Percentiles rank a stretch among this genome's conserved stretches.
phyloP scores from a whole-genome alignment of 1,140 invertebrate species.

The Maniola jurtina region DNA sequence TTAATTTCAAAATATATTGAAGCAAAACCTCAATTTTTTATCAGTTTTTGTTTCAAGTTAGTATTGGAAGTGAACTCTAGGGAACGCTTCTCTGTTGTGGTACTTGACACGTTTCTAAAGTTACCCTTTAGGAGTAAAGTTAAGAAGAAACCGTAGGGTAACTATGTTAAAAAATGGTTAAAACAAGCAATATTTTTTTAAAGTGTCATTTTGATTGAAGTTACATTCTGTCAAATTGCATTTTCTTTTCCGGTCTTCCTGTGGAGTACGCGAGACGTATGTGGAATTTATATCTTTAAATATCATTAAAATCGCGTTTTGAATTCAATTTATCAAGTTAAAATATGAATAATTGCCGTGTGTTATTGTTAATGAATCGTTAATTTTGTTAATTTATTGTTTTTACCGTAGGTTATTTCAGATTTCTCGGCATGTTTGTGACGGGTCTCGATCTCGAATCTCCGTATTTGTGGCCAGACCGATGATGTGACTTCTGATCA shows the following conservation, averaged over 20 bases:
- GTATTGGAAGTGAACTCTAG: no score
- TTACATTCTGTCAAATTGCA: constrained; percentile 17
- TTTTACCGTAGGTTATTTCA: constrained; percentile 29
- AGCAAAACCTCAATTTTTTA: no score
- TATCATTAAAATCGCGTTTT: constrained; percentile 3
- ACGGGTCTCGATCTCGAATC: constrained; percentile 50
- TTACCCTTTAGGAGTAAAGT: no score
- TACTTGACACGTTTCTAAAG: no score
- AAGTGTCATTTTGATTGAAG: neutral
- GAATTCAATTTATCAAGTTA: neutral
- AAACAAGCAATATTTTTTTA: constrained; percentile 8
- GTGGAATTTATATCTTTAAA: constrained; percentile 45
- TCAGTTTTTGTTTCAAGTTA: no score
- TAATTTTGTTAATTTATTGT: constrained; percentile 18
- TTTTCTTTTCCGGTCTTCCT: constrained; percentile 67
- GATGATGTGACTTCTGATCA: constrained; percentile 84
- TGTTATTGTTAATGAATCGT: neutral
- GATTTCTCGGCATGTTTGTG: constrained; percentile 48
- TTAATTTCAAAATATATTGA: no score
- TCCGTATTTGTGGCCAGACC: constrained; percentile 78
- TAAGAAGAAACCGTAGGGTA: neutral
- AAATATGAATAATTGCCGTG: neutral
- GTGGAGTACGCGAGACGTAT: constrained; percentile 68
- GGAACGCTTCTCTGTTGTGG: no score
- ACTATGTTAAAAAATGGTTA: neutral